These are phyloP conservation scores for Agonopterix arenella DNA, from an alignment of 2,888 invertebrate species.

Conservation along the genomic window DNA sequence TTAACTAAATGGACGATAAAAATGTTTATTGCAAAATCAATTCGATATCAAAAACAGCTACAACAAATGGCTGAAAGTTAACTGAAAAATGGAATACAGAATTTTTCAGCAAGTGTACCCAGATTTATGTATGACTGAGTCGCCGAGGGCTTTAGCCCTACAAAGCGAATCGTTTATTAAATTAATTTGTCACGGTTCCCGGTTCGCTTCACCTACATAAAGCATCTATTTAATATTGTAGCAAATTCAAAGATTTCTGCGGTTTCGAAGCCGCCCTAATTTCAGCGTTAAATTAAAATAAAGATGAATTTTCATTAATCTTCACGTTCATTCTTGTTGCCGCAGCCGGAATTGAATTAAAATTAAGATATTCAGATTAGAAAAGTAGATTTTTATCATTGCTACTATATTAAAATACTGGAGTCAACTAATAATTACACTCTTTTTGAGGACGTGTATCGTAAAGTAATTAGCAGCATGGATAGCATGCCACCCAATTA, in stretches of 20 bases:
- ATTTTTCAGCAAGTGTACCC: too few relatives aligned
- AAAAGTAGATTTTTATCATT: neutral
- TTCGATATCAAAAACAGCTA: too few relatives aligned
- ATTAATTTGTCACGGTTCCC: slow-evolving; percentile 25
- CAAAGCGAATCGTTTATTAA: slow-evolving; percentile 18
- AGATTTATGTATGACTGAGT: too few relatives aligned
- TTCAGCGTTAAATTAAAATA: slow-evolving; percentile 11
- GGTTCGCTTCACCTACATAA: slow-evolving; percentile 19
- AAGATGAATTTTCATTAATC: slow-evolving; percentile 12
- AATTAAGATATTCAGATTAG: neutral
- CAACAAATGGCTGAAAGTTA: too few relatives aligned
- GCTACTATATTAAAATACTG: too few relatives aligned
- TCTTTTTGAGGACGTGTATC: too few relatives aligned
- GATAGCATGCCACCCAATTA: too few relatives aligned
- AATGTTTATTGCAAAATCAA: too few relatives aligned
- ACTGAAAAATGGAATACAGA: too few relatives aligned
- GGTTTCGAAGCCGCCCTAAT: slow-evolving; percentile 13
- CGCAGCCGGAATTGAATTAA: neutral
- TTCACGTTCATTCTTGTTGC: slow-evolving; percentile 1
- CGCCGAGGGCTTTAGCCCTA: neutral
- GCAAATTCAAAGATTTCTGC: slow-evolving; percentile 15
- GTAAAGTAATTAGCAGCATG: too few relatives aligned
- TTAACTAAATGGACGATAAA: too few relatives aligned
- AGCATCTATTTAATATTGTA: slow-evolving; percentile 19
- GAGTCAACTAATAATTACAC: too few relatives aligned